Evolutionary conservation across 2,888 invertebrate genomes (phyloP), one percentile per base, ranked within the genome.

Genomic region (Idaea dimidiata): DNA sequence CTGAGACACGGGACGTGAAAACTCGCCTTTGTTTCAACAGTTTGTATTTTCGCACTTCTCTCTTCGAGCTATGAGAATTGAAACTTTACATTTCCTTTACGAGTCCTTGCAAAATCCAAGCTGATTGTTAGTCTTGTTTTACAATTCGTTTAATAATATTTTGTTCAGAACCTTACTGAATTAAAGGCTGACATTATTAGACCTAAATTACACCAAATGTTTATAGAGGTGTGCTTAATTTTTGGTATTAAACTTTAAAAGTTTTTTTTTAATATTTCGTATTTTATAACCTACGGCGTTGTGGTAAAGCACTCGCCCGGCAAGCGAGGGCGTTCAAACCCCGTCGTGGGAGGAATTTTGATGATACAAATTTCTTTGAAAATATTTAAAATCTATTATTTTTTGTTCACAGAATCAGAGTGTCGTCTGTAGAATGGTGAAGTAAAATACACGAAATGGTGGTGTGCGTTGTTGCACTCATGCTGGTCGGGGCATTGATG

Each of bases 371-470:
- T 14, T 43, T 43, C 10, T 14, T 14, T 10, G 2, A 3, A 43
- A 14, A 3, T 43, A 8, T 33, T 14, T 33, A 10, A 8, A 14
- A 14, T 8, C 3, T 10, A 43, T 43, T 43, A 10, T 62, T 57
- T 68, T 71, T 79, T 80, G 73, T 83, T 82, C 53, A 10, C 76
- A 87, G 86, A 77, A 59, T 78, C 68, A 75, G 66, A 70, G 77
- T 76, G 58, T 62, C 63, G 78, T 78, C 79, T 75, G 78, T 78
- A 82, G 84, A 79, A 89, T 89, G 89, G 84, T 82, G 88, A 83
- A 85, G 88, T 90, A 82, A 87, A 74, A 69, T 77, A 71, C 73
- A 74, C 84, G 87, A 76, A 79, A 89, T 89, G 89, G 79, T 84
- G 82, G 76, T 79, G 78, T 81, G 81, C 80, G 79, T 84, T 75